Base-by-base conservation (phyloP, 2,888 invertebrate species). In the Ophion slaviceki region DNA sequence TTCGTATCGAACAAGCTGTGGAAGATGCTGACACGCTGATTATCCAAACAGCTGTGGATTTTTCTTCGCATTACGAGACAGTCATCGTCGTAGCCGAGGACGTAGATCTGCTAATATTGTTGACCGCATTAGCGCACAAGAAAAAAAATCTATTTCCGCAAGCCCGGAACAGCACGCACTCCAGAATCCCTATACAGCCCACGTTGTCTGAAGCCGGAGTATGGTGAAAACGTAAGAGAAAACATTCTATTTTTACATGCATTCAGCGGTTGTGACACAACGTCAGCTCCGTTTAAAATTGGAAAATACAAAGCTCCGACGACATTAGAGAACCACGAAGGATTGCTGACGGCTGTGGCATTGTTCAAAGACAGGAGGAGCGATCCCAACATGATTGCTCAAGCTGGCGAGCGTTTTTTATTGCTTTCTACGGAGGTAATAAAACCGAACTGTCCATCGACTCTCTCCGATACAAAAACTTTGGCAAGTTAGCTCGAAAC, bases 11-110 rank as follows among this genome's bases (percentile, higher is more conserved):
- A 90, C 91, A 91, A 91, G 92, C 88, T 86, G 40, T 71, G 62
- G 85, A 89, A 79, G 87, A 88, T 85, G 90, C 89, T 82, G 88
- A 88, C 89, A 89, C 89, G 28, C 74, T 91, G 70, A 91, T 91
- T 80, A 84, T 91, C 77, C 88, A 89, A 82, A 90, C 88, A 81
- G 89, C 89, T 77, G 80, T 89, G 61, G 81, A 88, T 36, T 67
- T 87, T 76, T 85, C 77, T 24, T 40, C 80, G 20, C 7, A 62
- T 57, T 87, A 77, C 80, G 87, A 84, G 76, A 80, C 82, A 86
- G 89, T 87, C 82, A 85, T 88, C 84, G 88, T 92, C 85, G 87
- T 91, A 80, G 91, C 90, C 76, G 91, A 91, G 88, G 89, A 91
- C 87, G 87, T 92, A 20, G 90, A 91, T 78, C 88, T 90, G 62